Evolutionary conservation across 2,888 invertebrate species (phyloP).

Genomic region (Ormyrus nitidulus): DNA sequence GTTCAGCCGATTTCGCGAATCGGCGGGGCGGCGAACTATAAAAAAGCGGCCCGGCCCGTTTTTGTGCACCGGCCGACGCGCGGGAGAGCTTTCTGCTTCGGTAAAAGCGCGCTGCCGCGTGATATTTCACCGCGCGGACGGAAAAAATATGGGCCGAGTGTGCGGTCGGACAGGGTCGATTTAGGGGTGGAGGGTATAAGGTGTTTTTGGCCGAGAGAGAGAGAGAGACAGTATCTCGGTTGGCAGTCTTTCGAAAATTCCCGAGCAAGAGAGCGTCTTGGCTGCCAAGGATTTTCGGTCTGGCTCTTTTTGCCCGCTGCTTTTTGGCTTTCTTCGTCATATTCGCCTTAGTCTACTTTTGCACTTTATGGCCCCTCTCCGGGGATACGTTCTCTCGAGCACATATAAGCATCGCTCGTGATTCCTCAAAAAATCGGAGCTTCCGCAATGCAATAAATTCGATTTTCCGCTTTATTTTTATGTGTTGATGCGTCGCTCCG

Average conservation of each 20-base stretch:
- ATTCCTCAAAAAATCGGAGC: constrained; percentile 29
- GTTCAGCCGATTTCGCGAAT: background rate
- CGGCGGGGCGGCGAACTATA: too few relatives aligned
- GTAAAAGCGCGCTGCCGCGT: background rate
- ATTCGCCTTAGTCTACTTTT: constrained; percentile 48
- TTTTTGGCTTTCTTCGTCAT: constrained; percentile 46
- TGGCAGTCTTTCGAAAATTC: constrained; percentile 52
- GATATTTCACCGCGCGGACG: constrained; percentile 32
- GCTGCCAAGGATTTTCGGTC: constrained; percentile 37
- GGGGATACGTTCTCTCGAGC: constrained; percentile 13
- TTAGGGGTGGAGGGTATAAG: constrained; percentile 7
- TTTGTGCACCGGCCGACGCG: background rate
- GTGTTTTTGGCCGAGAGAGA: constrained; percentile 4
- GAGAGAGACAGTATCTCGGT: constrained; percentile 26
- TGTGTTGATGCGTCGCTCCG: constrained; percentile 30
- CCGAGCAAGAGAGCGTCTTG: constrained; percentile 2
- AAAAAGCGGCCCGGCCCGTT: background rate
- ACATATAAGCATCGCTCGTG: background rate
- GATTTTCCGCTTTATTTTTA: constrained; percentile 34
- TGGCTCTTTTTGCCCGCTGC: constrained; percentile 9
- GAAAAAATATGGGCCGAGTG: constrained; percentile 37
- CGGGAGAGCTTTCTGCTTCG: constrained; percentile 13
- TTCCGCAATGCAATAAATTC: constrained; percentile 27
- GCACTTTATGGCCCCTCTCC: constrained; percentile 40
- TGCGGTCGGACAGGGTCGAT: constrained; percentile 33